phyloP scores from a whole-genome alignment of 1,140 invertebrate species.

The Cyclina sinensis region DNA sequence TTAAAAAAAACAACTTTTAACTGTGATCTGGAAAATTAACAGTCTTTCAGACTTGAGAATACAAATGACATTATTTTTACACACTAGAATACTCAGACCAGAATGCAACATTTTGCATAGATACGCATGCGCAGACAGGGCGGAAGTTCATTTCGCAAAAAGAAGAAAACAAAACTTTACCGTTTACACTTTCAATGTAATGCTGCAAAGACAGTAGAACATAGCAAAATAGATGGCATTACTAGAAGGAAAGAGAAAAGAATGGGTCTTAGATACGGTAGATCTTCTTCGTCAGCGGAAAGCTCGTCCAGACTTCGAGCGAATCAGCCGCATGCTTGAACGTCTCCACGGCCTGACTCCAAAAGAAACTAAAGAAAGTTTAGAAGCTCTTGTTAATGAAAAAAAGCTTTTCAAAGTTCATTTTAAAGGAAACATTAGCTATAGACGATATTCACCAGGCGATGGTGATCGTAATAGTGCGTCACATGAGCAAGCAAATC shows the following conservation, averaged over 20 bases:
- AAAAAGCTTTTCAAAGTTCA: conserved; percentile 93
- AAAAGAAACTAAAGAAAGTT: conserved; percentile 91
- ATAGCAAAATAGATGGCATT: conserved; percentile 30
- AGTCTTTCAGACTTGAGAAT: no score
- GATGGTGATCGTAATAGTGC: neutral
- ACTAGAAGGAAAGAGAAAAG: conserved; percentile 89
- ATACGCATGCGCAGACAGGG: conserved; percentile 47
- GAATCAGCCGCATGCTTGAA: conserved; percentile 93
- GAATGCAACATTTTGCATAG: neutral
- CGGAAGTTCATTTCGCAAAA: conserved; percentile 70
- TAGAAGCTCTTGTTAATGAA: conserved; percentile 91
- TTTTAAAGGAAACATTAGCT: conserved; percentile 94
- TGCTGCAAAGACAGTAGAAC: neutral
- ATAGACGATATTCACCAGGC: conserved; percentile 88
- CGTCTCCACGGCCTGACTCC: conserved; percentile 91
- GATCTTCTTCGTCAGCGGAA: conserved; percentile 93
- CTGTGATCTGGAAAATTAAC: no score
- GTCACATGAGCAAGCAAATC: neutral
- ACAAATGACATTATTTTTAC: no score
- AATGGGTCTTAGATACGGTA: conserved; percentile 93
- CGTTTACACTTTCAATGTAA: neutral
- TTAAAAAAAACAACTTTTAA: no score
- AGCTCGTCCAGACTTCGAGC: conserved; percentile 92
- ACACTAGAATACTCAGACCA: no score
- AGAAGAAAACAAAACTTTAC: conserved; percentile 10